Evolutionary conservation across 1,140 invertebrate genomes (phyloP).

Genomic region (Aphidius gifuensis): DNA sequence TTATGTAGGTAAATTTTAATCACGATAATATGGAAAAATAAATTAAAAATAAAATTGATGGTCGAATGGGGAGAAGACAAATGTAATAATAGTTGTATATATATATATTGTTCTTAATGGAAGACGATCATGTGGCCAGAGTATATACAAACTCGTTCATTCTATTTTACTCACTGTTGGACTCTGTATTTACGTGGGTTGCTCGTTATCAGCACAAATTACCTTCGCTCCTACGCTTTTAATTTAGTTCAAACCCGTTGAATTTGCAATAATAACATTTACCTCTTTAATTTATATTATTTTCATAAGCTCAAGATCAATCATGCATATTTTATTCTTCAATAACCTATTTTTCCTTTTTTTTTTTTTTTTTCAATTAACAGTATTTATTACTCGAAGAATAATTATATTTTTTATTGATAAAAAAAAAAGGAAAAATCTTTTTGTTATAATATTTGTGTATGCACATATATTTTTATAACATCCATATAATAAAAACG

Average conservation of each 20-base stretch:
- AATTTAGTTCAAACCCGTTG: conserved; percentile 29
- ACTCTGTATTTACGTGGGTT: conserved; percentile 30
- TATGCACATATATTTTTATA: too few species aligned
- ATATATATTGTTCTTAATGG: conserved; percentile 9
- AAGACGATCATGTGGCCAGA: neutral
- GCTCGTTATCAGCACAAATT: conserved; percentile 40
- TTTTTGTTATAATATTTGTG: too few species aligned
- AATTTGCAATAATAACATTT: conserved; percentile 35
- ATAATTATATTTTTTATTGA: too few species aligned
- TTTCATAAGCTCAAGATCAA: too few species aligned
- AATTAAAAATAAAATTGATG: neutral
- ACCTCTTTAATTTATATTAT: neutral
- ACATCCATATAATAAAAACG: too few species aligned
- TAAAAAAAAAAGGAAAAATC: too few species aligned
- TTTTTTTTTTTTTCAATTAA: too few species aligned
- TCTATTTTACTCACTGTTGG: conserved; percentile 14
- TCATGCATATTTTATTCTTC: too few species aligned
- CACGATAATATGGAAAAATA: conserved; percentile 1
- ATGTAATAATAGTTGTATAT: conserved; percentile 9
- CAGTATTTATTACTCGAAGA: too few species aligned
- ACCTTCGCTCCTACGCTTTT: conserved; percentile 37
- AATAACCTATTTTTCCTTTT: too few species aligned
- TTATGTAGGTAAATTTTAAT: neutral
- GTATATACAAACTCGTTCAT: neutral
- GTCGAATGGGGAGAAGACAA: conserved; percentile 1